Conservation (phyloP, 2,888 invertebrate species). For the Cosmia trapezina region DNA sequence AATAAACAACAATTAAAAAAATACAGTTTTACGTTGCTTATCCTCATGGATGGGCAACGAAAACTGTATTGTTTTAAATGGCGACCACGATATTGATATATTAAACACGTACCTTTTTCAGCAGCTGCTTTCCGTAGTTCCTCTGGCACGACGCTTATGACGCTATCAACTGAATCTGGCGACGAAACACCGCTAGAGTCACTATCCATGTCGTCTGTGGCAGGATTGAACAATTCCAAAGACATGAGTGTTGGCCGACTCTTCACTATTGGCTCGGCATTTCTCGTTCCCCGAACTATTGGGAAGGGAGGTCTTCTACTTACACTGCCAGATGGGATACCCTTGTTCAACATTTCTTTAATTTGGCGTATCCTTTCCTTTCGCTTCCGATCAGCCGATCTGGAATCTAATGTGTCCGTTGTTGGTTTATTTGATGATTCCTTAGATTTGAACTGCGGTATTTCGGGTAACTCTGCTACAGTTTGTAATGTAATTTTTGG, state of each 20-base stretch:
- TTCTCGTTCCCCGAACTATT: conserved; percentile 92
- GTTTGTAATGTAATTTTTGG: conserved; percentile 91
- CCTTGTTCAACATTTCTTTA: conserved; percentile 92
- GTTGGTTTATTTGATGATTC: conserved; percentile 76
- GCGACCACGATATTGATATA: background rate
- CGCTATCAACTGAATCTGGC: conserved; percentile 96
- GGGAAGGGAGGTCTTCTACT: conserved; percentile 91
- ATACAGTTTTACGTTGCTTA: background rate
- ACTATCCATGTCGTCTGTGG: conserved; percentile 97
- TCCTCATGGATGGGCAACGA: background rate
- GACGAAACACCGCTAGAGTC: conserved; percentile 97
- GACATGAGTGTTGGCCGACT: conserved; percentile 94
- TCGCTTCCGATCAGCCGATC: conserved; percentile 89
- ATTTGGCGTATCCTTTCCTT: conserved; percentile 93
- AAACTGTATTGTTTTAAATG: background rate
- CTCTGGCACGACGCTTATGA: conserved; percentile 94
- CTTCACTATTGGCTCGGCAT: conserved; percentile 91
- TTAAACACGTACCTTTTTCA: conserved; percentile 82
- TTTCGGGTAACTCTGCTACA: conserved; percentile 91
- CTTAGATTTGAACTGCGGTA: conserved; percentile 90
- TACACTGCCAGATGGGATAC: conserved; percentile 91
- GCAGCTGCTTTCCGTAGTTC: conserved; percentile 87
- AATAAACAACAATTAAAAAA: background rate
- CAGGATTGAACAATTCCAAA: conserved; percentile 96
- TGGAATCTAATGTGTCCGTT: conserved; percentile 83